Base-by-base conservation (phyloP, 1,140 invertebrate species). In the Vanessa tameamea region DNA sequence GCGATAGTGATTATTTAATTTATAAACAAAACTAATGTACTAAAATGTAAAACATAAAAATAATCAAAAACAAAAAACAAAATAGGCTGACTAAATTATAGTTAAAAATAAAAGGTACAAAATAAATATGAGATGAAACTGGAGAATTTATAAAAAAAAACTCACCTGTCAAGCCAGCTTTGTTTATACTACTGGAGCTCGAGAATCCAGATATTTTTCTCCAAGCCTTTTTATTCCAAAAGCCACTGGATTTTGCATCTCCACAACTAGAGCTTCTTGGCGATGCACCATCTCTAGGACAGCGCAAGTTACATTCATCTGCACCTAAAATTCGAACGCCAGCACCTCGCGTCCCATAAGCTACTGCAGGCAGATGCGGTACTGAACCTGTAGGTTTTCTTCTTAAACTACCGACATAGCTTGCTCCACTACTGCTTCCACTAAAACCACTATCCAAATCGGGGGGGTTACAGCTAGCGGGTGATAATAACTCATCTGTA, bases 371-470 rank as follows among this genome's bases (percentile, higher is more conserved):
- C 67, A 93, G 87, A 76, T 93, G 92, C 3, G 92, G 93, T 37
- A 92, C 90, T n/a, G 92, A 93, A 7, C 92, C 91, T 7, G 91
- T 94, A 65, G 83, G 94, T 87, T 90, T 94, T 55, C 94, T 91
- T 23, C 95, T 92, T 68, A 95, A 89, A 78, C 95, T 95, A 50
- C 94, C 95, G 9, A 95, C 94, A 87, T 96, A 96, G 90, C 95
- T 96, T 85, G 96, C 96, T 59, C 95, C 95, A 87, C 95, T 96
- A 86, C 95, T 96, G 86, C 96, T 96, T 76, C 96, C 96, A 89
- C 96, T 96, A 87, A 97, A 97, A 47, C 96, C 96, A 85, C 96
- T 96, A 89, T 97, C 96, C 81, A 96, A 92, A 87, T 96, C 96
- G 66, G 95, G 95, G 69, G 95, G 94, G 80, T 94, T 93, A 89